Percentiles rank a stretch among this genome's conserved stretches.
Conservation (phyloP, 2,888 invertebrate species). For the Malacosoma neustria region DNA sequence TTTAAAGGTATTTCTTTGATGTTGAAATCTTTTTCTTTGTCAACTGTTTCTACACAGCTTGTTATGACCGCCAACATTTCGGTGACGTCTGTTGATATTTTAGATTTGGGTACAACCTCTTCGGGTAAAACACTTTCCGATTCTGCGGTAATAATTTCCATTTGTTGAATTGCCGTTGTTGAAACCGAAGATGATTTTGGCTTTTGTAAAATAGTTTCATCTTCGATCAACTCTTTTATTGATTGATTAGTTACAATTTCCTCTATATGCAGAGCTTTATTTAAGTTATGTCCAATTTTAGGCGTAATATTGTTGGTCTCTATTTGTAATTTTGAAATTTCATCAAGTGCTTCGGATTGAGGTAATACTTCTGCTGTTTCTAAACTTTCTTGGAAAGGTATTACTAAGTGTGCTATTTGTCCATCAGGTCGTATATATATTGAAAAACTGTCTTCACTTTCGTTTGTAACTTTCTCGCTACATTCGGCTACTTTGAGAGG, state of each 20-base stretch:
- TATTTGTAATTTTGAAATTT: conserved; percentile 44
- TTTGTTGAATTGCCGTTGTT: conserved; percentile 57
- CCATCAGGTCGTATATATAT: conserved; percentile 45
- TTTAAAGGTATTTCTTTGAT: conserved; percentile 21
- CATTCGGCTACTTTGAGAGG: conserved; percentile 73
- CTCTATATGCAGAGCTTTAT: conserved; percentile 49
- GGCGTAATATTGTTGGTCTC: conserved; percentile 37
- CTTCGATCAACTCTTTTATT: conserved; percentile 35
- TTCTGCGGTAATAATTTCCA: conserved; percentile 65
- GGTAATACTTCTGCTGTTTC: conserved; percentile 70
- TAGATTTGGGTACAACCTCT: conserved; percentile 27
- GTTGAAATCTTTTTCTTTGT: conserved; percentile 70
- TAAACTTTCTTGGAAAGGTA: conserved; percentile 64
- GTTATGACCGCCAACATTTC: conserved; percentile 73
- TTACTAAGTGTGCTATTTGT: conserved; percentile 48
- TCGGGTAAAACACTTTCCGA: conserved; percentile 53
- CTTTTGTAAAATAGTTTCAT: conserved; percentile 26
- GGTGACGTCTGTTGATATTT: conserved; percentile 60
- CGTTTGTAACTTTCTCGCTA: conserved; percentile 71
- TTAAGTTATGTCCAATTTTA: conserved; percentile 53
- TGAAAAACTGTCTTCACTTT: conserved; percentile 71
- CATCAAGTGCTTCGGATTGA: conserved; percentile 67
- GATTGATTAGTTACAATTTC: conserved; percentile 47
- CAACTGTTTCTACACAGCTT: conserved; percentile 67
- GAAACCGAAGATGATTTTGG: conserved; percentile 37